Base-by-base conservation (phyloP, 1,140 invertebrate species). In the Anagrus nilaparvatae region DNA sequence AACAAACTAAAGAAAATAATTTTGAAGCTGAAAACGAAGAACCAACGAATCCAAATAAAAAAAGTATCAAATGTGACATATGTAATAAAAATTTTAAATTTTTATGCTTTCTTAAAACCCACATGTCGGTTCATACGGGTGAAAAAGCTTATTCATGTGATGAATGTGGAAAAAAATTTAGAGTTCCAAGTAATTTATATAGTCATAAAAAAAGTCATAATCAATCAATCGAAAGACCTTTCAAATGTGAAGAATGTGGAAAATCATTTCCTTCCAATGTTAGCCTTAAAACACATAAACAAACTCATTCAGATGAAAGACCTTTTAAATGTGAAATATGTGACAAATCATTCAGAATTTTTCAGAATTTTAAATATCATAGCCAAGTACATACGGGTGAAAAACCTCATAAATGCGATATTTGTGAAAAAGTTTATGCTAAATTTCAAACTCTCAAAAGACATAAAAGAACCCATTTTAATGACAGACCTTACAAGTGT, bases 241-340 rank as follows among this genome's bases (percentile, higher is more conserved):
- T 46, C 24, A 28, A 36, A 5, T 75, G 73, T 50, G 61, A 71
- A 19, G 50, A 61, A 3, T 74, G 72, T 45, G 59, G 65, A 39
- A 77, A 69, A 49, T 48, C 54, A 0, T 74, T 74, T 30, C 57
- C 59, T 1, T 58, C 54, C 31, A 40, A 38, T 2, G 36, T 50
- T 0, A 58, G 60, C 19, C 34, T 61, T 5, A 49, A 44, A 4
- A 61, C 38, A 18, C 60, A 64, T 40, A 76, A 75, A 48, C 59
- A 75, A 30, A 47, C 76, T 16, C 85, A 89, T 55, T 87, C 85
- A 0, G 82, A 85, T 2, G 85, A 88, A 54, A 71, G 81, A 37
- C 86, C 86, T 0, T 89, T 87, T 54, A 69, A 76, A 28, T 89
- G 86, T 61, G 79, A 85, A 40, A 63, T 78, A 2, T 89, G 86